phyloP scores from a whole-genome alignment of 1,140 invertebrate genomes.

The Drosophila novamexicana region DNA sequence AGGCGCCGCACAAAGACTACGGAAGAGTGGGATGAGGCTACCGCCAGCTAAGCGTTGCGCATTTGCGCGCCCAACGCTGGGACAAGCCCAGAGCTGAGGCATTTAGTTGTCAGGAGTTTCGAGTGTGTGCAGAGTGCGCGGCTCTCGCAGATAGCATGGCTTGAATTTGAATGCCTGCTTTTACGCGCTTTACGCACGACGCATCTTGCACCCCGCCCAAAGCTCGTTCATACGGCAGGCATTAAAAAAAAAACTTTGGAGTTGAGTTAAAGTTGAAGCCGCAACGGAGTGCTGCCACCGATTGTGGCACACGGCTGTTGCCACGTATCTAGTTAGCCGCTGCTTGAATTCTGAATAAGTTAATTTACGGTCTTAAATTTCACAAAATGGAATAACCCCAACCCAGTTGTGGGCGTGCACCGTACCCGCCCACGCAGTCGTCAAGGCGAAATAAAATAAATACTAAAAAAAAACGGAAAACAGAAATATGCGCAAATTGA shows the following conservation, averaged over 20 bases:
- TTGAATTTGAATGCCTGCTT: conserved; percentile 77
- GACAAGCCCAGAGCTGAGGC: conserved; percentile 15
- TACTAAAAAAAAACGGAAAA: conserved; percentile 15
- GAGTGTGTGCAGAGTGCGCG: neutral
- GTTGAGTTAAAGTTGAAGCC: conserved; percentile 34
- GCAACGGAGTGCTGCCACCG: conserved; percentile 24
- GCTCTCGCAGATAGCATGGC: conserved; percentile 55
- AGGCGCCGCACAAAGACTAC: conserved; percentile 6
- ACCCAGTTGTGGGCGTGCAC: neutral
- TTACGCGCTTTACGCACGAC: conserved; percentile 56
- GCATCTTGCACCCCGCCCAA: conserved; percentile 24
- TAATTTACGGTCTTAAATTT: conserved; percentile 47
- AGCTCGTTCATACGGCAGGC: conserved; percentile 26
- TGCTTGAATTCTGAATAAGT: conserved; percentile 31
- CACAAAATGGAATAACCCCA: neutral
- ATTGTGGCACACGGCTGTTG: conserved; percentile 21
- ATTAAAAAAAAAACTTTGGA: conserved; percentile 60
- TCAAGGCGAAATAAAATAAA: conserved; percentile 22
- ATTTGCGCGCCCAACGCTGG: conserved; percentile 55
- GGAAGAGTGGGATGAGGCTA: conserved; percentile 1
- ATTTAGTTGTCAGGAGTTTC: neutral
- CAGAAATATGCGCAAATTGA: conserved; percentile 47
- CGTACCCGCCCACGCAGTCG: conserved; percentile 16
- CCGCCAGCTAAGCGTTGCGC: conserved; percentile 32
- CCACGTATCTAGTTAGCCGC: conserved; percentile 40